These are phyloP conservation scores for Glyptemys insculpta DNA, from an alignment of 2,797 vertebrate genomes.

Conservation along the genomic window DNA sequence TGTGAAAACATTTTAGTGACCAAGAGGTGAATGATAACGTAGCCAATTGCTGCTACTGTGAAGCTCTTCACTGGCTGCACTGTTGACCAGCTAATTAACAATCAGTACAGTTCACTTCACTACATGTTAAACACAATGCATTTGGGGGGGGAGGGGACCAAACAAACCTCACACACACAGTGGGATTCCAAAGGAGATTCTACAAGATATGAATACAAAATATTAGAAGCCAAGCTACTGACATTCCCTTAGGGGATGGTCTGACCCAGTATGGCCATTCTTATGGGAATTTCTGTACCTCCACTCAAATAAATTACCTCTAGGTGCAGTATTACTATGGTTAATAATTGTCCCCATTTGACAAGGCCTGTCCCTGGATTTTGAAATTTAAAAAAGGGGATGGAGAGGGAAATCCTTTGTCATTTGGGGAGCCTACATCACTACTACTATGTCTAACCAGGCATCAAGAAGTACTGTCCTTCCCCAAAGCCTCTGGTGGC, in stretches of 20 bases:
- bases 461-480: not conserved
- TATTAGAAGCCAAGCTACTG: not conserved
- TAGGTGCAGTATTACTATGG: not conserved
- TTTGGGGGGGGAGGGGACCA: not conserved
- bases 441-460: not conserved
- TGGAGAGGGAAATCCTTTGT: not conserved
- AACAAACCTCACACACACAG: not conserved
- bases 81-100: constrained; percentile 13
- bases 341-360: not conserved
- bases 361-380: not conserved
- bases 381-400: not conserved
- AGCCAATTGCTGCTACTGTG: not conserved
- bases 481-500: not conserved
- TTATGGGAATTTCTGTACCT: not conserved
- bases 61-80: not conserved
- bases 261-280: no score
- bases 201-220: not conserved
- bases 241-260: not conserved
- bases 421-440: not conserved
- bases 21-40: not conserved
- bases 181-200: not conserved
- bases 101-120: not conserved
- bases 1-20: constrained; percentile 18
- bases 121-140: not conserved
- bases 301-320: not conserved